These are phyloP conservation scores for Polymixis flavicincta DNA, from an alignment of 2,888 invertebrate genomes.

Conservation along the genomic window DNA sequence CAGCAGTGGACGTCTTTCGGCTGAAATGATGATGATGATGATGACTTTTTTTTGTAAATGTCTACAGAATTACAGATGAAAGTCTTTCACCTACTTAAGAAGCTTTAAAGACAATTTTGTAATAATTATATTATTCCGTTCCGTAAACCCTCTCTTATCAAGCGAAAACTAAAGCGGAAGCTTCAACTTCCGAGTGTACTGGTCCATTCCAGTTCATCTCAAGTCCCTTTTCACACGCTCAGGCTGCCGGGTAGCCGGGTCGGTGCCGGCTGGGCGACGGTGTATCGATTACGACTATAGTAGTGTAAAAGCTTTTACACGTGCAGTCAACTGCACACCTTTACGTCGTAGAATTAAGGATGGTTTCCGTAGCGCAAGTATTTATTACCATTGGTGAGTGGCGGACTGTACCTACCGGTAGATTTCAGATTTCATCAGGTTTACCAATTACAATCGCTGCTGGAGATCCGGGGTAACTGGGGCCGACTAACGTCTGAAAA, in stretches of 20 bases:
- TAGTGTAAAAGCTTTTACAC: constrained; percentile 3
- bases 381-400: neutral
- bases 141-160: constrained; percentile 37
- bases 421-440: neutral
- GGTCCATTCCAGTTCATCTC: constrained; percentile 47
- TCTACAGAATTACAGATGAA: constrained; percentile 6
- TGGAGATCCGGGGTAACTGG: neutral
- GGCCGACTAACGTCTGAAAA: neutral
- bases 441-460: neutral
- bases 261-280: constrained; percentile 3
- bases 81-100: neutral
- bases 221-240: constrained; percentile 20
- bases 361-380: neutral
- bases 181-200: constrained; percentile 49
- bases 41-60: neutral
- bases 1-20: too few relatives aligned
- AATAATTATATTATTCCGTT: constrained; percentile 26
- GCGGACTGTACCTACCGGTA: too few relatives aligned
- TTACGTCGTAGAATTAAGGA: neutral
- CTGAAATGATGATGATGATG: too few relatives aligned
- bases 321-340: neutral
- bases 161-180: constrained; percentile 35
- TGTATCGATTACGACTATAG: neutral
- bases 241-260: constrained; percentile 4
- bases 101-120: constrained; percentile 6